Evolutionary conservation across 2,888 invertebrate species (phyloP), one percentile per base, ranked within the genome.

Genomic region (Aphrophora alni): DNA sequence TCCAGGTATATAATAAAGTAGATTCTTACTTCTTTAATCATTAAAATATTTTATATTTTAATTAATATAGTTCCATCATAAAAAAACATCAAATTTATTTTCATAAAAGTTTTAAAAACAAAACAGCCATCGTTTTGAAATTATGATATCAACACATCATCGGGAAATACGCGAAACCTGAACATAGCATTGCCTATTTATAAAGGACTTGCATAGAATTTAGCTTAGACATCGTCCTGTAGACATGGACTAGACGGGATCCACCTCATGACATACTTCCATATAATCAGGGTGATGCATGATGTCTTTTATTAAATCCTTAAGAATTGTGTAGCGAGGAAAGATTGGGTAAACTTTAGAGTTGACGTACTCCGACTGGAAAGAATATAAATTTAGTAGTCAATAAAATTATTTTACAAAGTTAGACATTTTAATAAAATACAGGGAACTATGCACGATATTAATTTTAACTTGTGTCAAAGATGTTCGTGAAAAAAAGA

Each of bases 301-400:
- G 86, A 97, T 96, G 87, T 95, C 95, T 90, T 98, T 98, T 87
- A 98, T 97, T 97, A 98, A 97, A 88, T 97, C 97, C 89, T 98
- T 98, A 85, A 98, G 92, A 92, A 98, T 95, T 82, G 96, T 95
- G 91, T 98, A 98, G 76, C 98, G 93, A 33, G 97, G 95, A 87
- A 98, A 94, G 89, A 98, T 96, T 83, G 98, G 98, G 89, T 97
- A 97, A 87, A 96, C 92, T 90, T 98, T 98, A 80, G 97, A 95
- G 88, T 95, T 95, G 86, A 94, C 94, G 90, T 98, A 98, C 87
- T 97, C 97, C 84, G 93, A 92, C 96, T 96, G 91, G 82, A 90
- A 91, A 85, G 82, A 84, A 84, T 82, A 78, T 68, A 68, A n/a
- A n/a, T n/a, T n/a, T n/a, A n/a, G 77, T 59, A 25, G 38, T 25